A percentile compares a stretch with the other conserved stretches of the same genome.
Evolutionary conservation across 1,140 invertebrate genomes (phyloP).

Genomic region (Pseudomyrmex gracilis): DNA sequence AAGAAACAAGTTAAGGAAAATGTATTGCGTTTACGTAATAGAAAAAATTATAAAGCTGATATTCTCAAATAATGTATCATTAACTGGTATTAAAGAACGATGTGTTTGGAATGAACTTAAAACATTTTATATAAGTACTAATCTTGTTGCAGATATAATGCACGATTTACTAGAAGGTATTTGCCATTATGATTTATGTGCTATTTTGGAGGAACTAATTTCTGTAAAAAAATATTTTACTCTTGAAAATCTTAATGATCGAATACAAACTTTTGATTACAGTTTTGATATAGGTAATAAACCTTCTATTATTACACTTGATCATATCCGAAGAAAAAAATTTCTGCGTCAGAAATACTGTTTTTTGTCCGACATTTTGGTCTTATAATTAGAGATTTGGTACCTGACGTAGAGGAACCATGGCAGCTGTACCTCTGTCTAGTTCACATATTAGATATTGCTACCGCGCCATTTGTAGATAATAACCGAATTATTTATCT

Average conservation of each 20-base stretch:
- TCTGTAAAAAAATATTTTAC: conserved; percentile 15
- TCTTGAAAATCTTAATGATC: conserved; percentile 15
- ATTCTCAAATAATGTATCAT: conserved; percentile 1
- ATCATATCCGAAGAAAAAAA: conserved; percentile 4
- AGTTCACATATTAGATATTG: conserved; percentile 6
- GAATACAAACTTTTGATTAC: conserved; percentile 36
- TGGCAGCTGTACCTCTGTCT: conserved; percentile 6
- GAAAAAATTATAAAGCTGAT: conserved; percentile 30
- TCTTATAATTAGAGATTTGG: conserved; percentile 35
- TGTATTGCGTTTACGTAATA: not conserved
- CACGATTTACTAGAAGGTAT: conserved; percentile 17
- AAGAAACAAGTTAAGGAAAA: conserved; percentile 11
- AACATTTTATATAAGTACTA: not conserved
- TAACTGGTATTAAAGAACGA: not conserved
- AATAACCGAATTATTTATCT: not conserved
- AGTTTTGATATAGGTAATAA: conserved; percentile 16
- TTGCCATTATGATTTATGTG: conserved; percentile 22
- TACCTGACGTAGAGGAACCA: conserved; percentile 1
- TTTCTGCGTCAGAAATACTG: conserved; percentile 29
- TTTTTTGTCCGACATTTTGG: conserved; percentile 40
- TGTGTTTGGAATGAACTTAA: conserved; percentile 11
- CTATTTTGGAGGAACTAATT: not conserved
- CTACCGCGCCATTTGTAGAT: conserved; percentile 17
- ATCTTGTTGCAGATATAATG: conserved; percentile 28
- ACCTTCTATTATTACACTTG: not conserved